Evolutionary conservation across 35 echinoderm and acorn worm genomes (phyloP), one percentile per base, ranked within the genome.

Genomic region (Heliocidaris tuberculata): DNA sequence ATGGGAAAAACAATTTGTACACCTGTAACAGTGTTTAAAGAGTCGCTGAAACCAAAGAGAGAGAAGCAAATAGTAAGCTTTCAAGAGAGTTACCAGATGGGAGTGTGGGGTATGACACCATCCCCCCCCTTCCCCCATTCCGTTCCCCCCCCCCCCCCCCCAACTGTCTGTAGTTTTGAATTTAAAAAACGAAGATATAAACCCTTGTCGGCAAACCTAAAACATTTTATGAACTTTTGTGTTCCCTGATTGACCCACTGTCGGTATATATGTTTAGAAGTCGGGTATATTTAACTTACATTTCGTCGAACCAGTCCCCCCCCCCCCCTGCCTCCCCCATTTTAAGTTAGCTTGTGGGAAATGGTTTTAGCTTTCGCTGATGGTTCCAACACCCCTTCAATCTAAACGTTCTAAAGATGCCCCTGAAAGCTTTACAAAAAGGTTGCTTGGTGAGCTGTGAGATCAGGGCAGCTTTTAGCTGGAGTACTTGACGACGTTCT

Each of bases 1-100:
- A 78, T 78, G 65, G 65, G 27, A 78, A 78, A 42, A 78, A 78
- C 65, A 78, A 78, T 78, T 78, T 78, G 65, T 78, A n/a, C 65
- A 78, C 65, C 65, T 78, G 65, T 78, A 24, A 78, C 65, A 78
- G 65, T 78, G 65, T 78, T 78, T 78, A 78, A 19, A 78, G 21
- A 78, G 65, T 78, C 27, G 65, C 15, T 78, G 65, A 78, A 78
- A 78, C 65, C 65, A 19, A n/a, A 78, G 65, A 21, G 65, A 78
- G 65, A n/a, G 7, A 24, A 24, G 65, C 27, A 17, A 78, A 78
- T 19, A 78, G 65, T n/a, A 19, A 19, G 65, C 21, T 78, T 78
- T 78, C 21, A 78, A 1, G 65, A n/a, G 65, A 19, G 17, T n/a
- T 19, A 78, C 52, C 7, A 78, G 27, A 78, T n/a, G 65, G 65